A percentile compares a stretch with the other conserved stretches of the same genome.
Evolutionary conservation across 2,797 vertebrate species (phyloP).

Genomic region (Chaetophractus vellerosus): DNA sequence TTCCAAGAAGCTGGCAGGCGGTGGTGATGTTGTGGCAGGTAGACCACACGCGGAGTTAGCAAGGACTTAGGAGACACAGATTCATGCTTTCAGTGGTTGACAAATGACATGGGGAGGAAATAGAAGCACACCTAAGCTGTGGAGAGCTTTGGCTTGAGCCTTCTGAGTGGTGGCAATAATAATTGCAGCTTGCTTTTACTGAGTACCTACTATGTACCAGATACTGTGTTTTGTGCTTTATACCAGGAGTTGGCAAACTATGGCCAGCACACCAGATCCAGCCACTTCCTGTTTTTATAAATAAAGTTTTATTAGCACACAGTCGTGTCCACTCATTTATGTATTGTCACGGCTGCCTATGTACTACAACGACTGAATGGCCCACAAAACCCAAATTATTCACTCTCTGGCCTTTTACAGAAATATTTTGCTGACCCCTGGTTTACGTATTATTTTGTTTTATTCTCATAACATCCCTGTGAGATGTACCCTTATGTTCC

Average conservation of each 20-base stretch:
- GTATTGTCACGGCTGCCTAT: neutral
- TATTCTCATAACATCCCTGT: neutral
- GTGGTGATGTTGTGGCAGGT: too few species aligned
- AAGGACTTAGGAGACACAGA: neutral
- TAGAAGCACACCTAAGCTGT: neutral
- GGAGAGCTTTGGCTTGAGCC: neutral
- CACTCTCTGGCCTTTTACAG: neutral
- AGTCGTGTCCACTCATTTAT: conserved; percentile 12
- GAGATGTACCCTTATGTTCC: neutral
- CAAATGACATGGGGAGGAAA: neutral
- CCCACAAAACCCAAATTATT: neutral
- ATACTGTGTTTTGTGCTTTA: neutral
- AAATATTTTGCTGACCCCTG: neutral
- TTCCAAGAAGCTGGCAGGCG: neutral
- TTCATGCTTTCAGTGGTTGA: neutral
- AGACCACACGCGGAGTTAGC: neutral
- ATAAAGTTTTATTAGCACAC: conserved; percentile 31
- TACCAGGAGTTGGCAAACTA: neutral
- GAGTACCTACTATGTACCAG: neutral
- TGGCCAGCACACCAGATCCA: neutral
- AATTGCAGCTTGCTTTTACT: neutral
- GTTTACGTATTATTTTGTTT: neutral
- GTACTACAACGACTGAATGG: neutral
- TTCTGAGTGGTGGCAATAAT: neutral
- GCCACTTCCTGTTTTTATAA: conserved; percentile 39